phyloP scores from a whole-genome alignment of 2,797 vertebrate species.

The Chloroceryle inda region DNA sequence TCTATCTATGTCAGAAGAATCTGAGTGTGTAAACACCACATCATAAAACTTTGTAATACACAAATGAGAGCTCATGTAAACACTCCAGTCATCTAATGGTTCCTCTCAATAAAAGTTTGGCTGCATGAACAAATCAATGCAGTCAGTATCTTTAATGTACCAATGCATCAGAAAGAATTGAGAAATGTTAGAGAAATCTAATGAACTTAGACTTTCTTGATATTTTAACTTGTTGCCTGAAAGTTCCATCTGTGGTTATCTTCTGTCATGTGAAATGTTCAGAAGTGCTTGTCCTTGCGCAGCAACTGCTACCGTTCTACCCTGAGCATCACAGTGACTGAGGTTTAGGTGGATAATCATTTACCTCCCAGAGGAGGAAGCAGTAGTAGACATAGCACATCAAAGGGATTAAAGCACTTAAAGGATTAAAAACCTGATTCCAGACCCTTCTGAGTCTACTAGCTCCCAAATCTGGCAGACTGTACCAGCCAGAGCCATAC shows the following conservation, averaged over 20 bases:
- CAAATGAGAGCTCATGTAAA: background rate
- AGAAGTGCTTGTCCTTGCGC: background rate
- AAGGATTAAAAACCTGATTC: constrained; percentile 40
- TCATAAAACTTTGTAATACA: background rate
- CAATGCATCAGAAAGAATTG: background rate
- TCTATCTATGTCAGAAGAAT: background rate
- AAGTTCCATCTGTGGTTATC: background rate
- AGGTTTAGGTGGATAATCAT: background rate
- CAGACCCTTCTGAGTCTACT: background rate
- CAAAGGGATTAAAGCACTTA: constrained; percentile 45
- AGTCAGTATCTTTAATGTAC: background rate
- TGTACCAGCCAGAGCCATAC: background rate
- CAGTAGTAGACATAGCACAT: background rate
- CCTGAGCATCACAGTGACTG: background rate
- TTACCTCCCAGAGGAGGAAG: constrained; percentile 9
- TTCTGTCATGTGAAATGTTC: background rate
- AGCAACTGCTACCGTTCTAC: background rate
- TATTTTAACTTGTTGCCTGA: background rate
- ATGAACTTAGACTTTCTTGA: background rate
- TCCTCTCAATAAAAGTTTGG: background rate
- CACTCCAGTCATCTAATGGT: background rate
- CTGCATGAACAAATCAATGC: background rate
- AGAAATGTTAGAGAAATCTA: background rate
- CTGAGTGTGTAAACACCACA: background rate
- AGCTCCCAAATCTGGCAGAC: background rate